Percentiles rank a stretch among this genome's conserved stretches.
These are phyloP conservation scores for Callorhinus ursinus DNA, from an alignment of 2,113 vertebrate species.

Conservation along the genomic window DNA sequence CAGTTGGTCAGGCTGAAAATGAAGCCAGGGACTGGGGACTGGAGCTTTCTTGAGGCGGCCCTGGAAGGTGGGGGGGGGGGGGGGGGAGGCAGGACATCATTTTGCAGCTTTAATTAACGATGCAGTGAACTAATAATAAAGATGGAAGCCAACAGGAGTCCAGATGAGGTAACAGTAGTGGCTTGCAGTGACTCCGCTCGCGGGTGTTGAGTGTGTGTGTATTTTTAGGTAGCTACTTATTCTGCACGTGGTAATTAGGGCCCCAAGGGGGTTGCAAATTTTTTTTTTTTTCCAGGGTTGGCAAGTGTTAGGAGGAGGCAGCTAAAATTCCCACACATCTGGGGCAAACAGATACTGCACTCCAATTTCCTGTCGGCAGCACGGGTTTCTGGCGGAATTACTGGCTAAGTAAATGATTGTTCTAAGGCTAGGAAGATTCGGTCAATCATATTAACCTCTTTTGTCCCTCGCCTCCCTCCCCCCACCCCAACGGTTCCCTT, in stretches of 20 bases:
- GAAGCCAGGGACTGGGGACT: background rate
- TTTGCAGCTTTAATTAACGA: constrained; percentile 76
- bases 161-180: background rate
- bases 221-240: constrained; percentile 61
- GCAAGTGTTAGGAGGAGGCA: constrained; percentile 65
- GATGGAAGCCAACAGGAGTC: constrained; percentile 47
- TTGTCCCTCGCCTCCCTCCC: constrained; percentile 80
- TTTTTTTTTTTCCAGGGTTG: constrained; percentile 21
- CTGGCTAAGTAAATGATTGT: constrained; percentile 91
- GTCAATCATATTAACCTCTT: constrained; percentile 92
- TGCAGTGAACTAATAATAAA: constrained; percentile 72
- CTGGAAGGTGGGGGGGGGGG: background rate
- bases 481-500: constrained; percentile 80
- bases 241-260: constrained; percentile 73
- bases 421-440: constrained; percentile 87
- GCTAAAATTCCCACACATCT: constrained; percentile 89
- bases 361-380: constrained; percentile 86
- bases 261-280: constrained; percentile 67
- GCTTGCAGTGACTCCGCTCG: background rate
- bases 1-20: background rate
- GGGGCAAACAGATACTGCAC: constrained; percentile 86
- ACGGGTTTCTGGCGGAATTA: constrained; percentile 85
- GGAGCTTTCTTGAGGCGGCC: background rate
- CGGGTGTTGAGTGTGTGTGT: constrained; percentile 53
- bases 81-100: background rate